Base-by-base conservation (phyloP, 92 coral and sea anemone genomes). In the Paragorgia papillata region DNA sequence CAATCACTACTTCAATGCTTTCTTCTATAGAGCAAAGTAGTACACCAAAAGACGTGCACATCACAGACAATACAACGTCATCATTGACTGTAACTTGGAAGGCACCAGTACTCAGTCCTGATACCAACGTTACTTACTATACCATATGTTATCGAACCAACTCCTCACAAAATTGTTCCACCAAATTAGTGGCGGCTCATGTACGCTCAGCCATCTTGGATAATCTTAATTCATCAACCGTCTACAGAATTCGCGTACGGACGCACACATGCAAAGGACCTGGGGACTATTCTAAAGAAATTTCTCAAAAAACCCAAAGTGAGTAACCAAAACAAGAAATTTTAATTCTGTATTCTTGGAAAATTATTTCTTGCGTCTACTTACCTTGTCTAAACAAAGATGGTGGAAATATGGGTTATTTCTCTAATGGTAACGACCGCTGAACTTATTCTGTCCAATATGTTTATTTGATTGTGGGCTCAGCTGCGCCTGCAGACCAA, bases 201-300 rank as follows among this genome's bases (percentile, higher is more conserved):
- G 19, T 25, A 1, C 53, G 18, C 1, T 53, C 65, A 34, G 60
- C 65, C 63, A 54, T 71, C 48, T 71, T 71, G 49, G 63, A 71
- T 17, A 71, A 55, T 54, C 63, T 71, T 1, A 18, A 71, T 39
- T 34, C 63, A 18, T 53, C 78, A 17, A 71, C 78, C 2, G 50
- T 31, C 21, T 71, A 71, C 17, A 22, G 19, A 29, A 55, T 71
- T 19, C 78, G 78, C 22, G 78, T 71, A 30, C 43, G 78, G 27
- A 64, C 78, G 43, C 46, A 50, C 64, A 28, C 63, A 33, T 71
- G 78, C 25, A 53, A 55, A 22, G 78, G 78, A 53, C 62, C 78
- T 71, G 78, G 78, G 60, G 54, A 71, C 63, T 71, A 71, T 37
- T 30, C 63, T 15, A 37, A 30, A 20, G 78, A 71, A 55, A 53